phyloP scores from a whole-genome alignment of 1,140 invertebrate genomes.

The Stenopsyche tienmushanensis region DNA sequence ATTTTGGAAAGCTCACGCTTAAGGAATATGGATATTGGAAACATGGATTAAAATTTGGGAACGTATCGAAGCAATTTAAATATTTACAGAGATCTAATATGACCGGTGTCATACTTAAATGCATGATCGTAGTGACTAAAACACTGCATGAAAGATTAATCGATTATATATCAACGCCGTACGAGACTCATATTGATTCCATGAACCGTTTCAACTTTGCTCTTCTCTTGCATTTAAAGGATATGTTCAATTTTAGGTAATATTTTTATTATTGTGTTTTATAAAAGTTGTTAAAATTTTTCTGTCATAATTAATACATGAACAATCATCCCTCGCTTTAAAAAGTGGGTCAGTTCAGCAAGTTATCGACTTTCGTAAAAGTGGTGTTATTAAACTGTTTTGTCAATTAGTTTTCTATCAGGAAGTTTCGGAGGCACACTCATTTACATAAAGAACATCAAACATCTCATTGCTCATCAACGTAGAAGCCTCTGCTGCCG shows the following conservation, averaged over 20 bases:
- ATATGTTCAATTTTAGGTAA: conserved; percentile 66
- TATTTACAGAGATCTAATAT: conserved; percentile 42
- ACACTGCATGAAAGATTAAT: conserved; percentile 55
- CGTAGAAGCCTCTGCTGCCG: too few species aligned
- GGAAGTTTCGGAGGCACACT: too few species aligned
- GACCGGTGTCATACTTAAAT: conserved; percentile 46
- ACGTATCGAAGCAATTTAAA: conserved; percentile 20
- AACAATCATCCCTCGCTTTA: too few species aligned
- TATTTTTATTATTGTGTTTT: background rate
- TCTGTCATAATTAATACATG: too few species aligned
- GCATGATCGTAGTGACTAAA: conserved; percentile 52
- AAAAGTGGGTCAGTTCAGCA: too few species aligned
- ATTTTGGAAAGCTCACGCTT: conserved; percentile 25
- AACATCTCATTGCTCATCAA: too few species aligned
- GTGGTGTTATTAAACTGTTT: too few species aligned
- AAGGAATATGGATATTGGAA: conserved; percentile 27
- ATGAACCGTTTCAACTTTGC: conserved; percentile 63
- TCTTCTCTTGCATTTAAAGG: conserved; percentile 57
- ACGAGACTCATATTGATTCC: conserved; percentile 59
- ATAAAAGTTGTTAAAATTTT: background rate
- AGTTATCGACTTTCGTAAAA: too few species aligned
- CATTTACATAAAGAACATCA: too few species aligned
- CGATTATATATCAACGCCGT: conserved; percentile 56
- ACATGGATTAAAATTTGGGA: background rate
- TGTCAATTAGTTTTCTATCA: too few species aligned